These are phyloP conservation scores for Coremacera marginata DNA, from an alignment of 2,888 invertebrate genomes.

Conservation along the genomic window DNA sequence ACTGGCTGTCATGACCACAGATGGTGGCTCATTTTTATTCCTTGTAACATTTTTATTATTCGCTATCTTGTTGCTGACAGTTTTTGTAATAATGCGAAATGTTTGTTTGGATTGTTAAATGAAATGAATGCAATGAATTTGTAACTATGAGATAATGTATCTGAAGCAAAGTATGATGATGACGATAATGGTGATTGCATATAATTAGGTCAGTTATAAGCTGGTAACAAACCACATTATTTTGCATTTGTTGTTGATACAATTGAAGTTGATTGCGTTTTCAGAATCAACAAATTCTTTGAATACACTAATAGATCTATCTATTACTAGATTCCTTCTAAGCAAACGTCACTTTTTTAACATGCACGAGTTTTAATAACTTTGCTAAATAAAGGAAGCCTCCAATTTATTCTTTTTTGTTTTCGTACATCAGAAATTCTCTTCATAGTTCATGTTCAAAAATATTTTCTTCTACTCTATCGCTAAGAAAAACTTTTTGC, in stretches of 20 bases:
- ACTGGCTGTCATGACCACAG: conserved; percentile 40
- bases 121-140: neutral
- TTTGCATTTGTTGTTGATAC: neutral
- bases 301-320: neutral
- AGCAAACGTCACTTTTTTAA: neutral
- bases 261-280: neutral
- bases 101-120: neutral
- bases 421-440: neutral
- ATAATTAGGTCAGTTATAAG: conserved; percentile 35
- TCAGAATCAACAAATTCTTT: neutral
- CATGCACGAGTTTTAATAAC: neutral
- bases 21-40: conserved; percentile 10
- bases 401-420: too few species aligned
- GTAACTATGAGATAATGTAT: neutral
- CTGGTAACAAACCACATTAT: neutral
- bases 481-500: neutral
- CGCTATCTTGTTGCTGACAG: conserved; percentile 21
- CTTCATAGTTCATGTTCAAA: neutral
- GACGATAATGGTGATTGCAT: conserved; percentile 24
- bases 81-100: conserved; percentile 12
- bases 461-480: neutral
- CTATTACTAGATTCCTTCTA: neutral
- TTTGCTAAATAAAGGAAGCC: neutral
- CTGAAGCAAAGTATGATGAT: neutral
- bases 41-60: conserved; percentile 14